phyloP scores from a whole-genome alignment of 2,797 vertebrate genomes.

The Amphiprion clarkii region DNA sequence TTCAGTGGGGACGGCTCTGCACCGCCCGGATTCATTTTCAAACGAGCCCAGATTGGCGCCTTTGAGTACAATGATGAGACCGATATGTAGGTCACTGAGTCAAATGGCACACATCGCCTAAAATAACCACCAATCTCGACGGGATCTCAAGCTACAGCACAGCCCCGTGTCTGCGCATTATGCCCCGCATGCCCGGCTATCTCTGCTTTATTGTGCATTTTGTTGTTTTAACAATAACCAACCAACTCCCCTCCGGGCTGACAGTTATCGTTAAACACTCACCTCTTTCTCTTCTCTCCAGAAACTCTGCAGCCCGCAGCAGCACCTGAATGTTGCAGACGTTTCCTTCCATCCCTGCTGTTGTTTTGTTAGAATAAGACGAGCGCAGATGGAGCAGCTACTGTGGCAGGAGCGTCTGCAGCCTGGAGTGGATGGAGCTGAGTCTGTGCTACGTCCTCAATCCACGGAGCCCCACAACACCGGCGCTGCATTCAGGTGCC shows the following conservation, averaged over 20 bases:
- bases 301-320: slow-evolving; percentile 93
- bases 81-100: slow-evolving; percentile 86
- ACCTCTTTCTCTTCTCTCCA: slow-evolving; percentile 93
- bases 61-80: slow-evolving; percentile 84
- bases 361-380: slow-evolving; percentile 17
- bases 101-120: slow-evolving; percentile 58
- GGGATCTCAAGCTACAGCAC: not conserved
- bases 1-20: slow-evolving; percentile 6
- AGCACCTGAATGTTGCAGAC: slow-evolving; percentile 94
- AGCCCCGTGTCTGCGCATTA: accelerated
- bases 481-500: slow-evolving; percentile 43
- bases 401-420: slow-evolving; percentile 10
- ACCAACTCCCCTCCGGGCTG: slow-evolving; percentile 60
- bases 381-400: slow-evolving; percentile 37
- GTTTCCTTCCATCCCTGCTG: slow-evolving; percentile 86
- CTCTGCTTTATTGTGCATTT: slow-evolving; percentile 43
- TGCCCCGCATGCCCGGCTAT: not conserved
- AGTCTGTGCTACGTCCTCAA: slow-evolving; percentile 65
- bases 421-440: slow-evolving; percentile 46
- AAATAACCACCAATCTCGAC: not conserved
- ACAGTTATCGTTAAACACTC: slow-evolving; percentile 55
- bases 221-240: slow-evolving; percentile 66
- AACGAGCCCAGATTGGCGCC: slow-evolving; percentile 87
- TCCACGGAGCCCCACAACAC: slow-evolving; percentile 15
- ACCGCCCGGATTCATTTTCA: slow-evolving; percentile 78